Evolutionary conservation across 2,113 vertebrate genomes (phyloP).

Genomic region (Chamaea fasciata): DNA sequence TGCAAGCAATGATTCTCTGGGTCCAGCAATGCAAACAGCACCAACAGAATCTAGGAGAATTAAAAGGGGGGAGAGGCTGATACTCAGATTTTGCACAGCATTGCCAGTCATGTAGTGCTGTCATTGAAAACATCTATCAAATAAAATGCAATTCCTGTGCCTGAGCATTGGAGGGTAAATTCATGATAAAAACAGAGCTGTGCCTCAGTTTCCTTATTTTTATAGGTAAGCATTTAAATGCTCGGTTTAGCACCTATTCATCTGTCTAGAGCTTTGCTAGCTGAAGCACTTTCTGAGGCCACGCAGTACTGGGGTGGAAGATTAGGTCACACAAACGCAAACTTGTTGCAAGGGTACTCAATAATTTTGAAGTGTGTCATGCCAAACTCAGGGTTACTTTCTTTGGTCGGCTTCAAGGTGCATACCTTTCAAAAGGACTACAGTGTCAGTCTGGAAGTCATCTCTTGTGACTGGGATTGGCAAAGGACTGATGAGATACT

Average conservation of each 20-base stretch:
- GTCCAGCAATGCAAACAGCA: not conserved
- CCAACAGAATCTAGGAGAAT: not conserved
- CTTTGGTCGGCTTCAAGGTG: not conserved
- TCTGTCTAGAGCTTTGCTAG: not conserved
- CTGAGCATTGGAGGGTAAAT: conserved; percentile 24
- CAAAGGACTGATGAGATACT: not conserved
- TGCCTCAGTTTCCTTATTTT: conserved; percentile 31
- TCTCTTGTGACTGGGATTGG: not conserved
- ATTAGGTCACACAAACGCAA: not conserved
- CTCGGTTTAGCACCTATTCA: not conserved
- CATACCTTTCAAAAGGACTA: not conserved
- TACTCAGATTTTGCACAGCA: not conserved
- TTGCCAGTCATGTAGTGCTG: not conserved
- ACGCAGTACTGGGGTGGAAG: not conserved
- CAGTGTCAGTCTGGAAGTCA: not conserved
- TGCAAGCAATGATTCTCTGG: not conserved
- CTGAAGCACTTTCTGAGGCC: not conserved
- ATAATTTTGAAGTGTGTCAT: not conserved
- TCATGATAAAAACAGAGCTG: not conserved
- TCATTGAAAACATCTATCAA: not conserved
- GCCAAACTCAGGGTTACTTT: not conserved
- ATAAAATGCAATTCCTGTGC: not conserved
- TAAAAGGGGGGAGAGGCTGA: not conserved
- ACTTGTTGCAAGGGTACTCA: not conserved
- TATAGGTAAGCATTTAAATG: not conserved